Evolutionary conservation across 2,113 vertebrate genomes (phyloP).

Genomic region (Thamnophis sirtalis): DNA sequence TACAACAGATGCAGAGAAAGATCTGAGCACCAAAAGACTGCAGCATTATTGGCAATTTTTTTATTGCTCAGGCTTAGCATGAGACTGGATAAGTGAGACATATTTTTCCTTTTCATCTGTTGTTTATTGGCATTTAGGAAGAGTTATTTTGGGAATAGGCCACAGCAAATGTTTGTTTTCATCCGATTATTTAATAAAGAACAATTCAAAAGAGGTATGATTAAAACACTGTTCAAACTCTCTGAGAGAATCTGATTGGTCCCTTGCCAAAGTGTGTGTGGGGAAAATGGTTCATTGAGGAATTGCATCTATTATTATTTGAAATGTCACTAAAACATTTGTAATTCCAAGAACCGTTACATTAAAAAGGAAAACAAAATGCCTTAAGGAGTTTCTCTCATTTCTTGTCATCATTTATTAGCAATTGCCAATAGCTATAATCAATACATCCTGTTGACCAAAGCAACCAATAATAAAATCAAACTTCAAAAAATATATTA

Average conservation of each 20-base stretch:
- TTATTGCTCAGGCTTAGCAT: background rate
- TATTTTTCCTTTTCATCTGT: background rate
- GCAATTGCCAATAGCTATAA: constrained; percentile 67
- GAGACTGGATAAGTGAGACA: background rate
- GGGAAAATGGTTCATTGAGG: constrained; percentile 38
- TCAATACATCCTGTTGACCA: constrained; percentile 68
- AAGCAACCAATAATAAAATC: constrained; percentile 58
- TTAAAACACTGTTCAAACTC: constrained; percentile 31
- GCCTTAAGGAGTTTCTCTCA: constrained; percentile 64
- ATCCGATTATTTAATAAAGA: background rate
- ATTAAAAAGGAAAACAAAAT: constrained; percentile 60
- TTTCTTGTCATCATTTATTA: constrained; percentile 72
- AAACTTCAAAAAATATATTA: constrained; percentile 54
- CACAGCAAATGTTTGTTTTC: background rate
- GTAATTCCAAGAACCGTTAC: constrained; percentile 65
- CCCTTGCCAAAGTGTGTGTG: constrained; percentile 9
- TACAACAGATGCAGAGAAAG: background rate
- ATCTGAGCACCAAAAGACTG: background rate
- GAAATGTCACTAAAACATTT: constrained; percentile 55
- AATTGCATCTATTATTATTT: constrained; percentile 64
- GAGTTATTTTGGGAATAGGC: background rate
- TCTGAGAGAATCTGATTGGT: constrained; percentile 16
- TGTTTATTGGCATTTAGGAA: background rate
- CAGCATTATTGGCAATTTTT: background rate
- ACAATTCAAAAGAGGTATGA: background rate